Base-by-base conservation (phyloP, 1,140 invertebrate genomes). In the Macrocentrus cingulum region DNA sequence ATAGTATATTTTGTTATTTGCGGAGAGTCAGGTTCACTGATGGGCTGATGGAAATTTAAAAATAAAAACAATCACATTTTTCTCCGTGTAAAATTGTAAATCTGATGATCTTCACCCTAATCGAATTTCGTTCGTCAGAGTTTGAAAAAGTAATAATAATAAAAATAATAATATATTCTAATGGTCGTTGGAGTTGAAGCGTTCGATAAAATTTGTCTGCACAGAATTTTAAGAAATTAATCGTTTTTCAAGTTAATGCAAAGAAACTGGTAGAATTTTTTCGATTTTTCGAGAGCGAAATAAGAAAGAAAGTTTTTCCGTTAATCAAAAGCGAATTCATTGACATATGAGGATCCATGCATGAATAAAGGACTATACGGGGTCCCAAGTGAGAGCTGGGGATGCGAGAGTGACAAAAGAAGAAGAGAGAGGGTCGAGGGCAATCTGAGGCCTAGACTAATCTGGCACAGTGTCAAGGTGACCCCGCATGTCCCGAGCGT, bases 391-490 rank as follows among this genome's bases (percentile, higher is more conserved):
- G 59, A 67, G 57, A 67, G 62, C 61, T 64, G 60, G 50, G 59
- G 58, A 52, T 34, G 36, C 54, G 61, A 58, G 62, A 51, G 42
- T 61, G 56, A 60, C 58, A 46, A 49, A 22, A 29, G 49, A 34
- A 36, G 49, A 22, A 18, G 23, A 5, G 61, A 37, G 37, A 50
- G 45, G 52, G 22, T 50, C 52, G 59, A 56, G 59, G 36, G 45
- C 52, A 55, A 44, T 49, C 44, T 46, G 60, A 61, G 58, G 60
- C 62, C 65, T 65, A 62, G 61, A 36, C 55, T 62, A 75, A 75
- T 74, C 66, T 72, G 69, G 68, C 68, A 72, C 71, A 75, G 68
- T 74, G 70, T 74, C 71, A 72, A 75, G 71, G 66, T 68, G 63
- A 53, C 55, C 58, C 44, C 58, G n/a, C 22, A 22, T 41, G 37